Conservation (phyloP, 2,113 vertebrate genomes). For the Suricata suricatta region DNA sequence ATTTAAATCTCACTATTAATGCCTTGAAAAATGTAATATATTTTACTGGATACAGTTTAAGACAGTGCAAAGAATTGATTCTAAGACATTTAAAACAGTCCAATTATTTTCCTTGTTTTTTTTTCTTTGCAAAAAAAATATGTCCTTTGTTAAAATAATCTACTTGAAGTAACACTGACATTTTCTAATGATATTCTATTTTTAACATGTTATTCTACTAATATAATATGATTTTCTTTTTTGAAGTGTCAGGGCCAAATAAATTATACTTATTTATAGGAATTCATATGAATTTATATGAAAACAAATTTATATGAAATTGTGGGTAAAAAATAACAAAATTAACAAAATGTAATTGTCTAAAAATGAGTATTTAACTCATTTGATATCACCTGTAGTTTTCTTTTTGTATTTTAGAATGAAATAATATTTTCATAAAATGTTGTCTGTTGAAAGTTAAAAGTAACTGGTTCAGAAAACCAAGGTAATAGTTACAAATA, state of each 20-base stretch:
- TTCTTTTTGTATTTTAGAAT: neutral
- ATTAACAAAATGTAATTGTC: neutral
- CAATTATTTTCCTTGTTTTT: neutral
- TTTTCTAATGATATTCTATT: constrained; percentile 25
- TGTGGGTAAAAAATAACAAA: constrained; percentile 24
- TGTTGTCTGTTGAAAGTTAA: neutral
- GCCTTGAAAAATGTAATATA: neutral
- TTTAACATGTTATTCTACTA: neutral
- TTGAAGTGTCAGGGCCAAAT: neutral
- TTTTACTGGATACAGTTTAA: neutral
- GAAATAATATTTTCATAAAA: neutral
- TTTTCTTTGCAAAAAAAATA: neutral
- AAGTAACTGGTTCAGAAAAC: neutral
- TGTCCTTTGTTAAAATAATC: constrained; percentile 10
- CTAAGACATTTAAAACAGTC: neutral
- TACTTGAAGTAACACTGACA: constrained; percentile 11
- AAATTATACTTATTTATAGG: neutral
- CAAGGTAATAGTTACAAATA: neutral
- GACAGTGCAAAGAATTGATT: neutral
- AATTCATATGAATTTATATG: neutral
- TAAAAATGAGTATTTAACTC: neutral
- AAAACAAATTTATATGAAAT: neutral
- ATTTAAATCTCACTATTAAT: constrained; percentile 31
- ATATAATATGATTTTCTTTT: neutral
- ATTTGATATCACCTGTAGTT: neutral